phyloP scores from a whole-genome alignment of 2,888 invertebrate species.

The Agrochola lychnidis region DNA sequence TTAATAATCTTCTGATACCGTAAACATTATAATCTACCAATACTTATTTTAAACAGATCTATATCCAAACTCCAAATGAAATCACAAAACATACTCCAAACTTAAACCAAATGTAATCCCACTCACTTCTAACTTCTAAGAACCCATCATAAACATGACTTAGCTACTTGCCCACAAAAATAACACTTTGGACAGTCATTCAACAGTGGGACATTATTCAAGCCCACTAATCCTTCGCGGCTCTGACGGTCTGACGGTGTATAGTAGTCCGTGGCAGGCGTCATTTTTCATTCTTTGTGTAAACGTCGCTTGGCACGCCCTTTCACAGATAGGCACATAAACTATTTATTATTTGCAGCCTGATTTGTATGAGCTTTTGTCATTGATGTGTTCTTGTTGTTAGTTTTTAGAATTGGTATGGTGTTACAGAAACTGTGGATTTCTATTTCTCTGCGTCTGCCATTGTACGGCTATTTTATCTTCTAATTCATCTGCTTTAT shows the following conservation, averaged over 20 bases:
- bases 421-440: background rate
- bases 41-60: conserved; percentile 14
- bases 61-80: conserved; percentile 23
- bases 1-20: background rate
- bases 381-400: conserved; percentile 55
- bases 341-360: conserved; percentile 76
- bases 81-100: conserved; percentile 36
- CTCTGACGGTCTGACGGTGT: conserved; percentile 46
- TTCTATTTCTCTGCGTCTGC: background rate
- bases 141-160: conserved; percentile 66
- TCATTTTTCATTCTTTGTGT: conserved; percentile 84
- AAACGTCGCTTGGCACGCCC: conserved; percentile 75
- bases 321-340: conserved; percentile 71
- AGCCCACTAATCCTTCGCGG: conserved; percentile 55
- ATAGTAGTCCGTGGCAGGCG: conserved; percentile 61
- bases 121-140: conserved; percentile 48
- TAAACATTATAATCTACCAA: conserved; percentile 2
- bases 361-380: conserved; percentile 64
- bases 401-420: conserved; percentile 41
- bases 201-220: conserved; percentile 59
- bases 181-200: conserved; percentile 62
- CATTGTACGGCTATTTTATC: background rate
- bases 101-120: conserved; percentile 42
- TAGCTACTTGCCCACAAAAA: conserved; percentile 63
- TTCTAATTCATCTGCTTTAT: background rate